Base-by-base conservation (phyloP, 2,888 invertebrate species). In the Drosophila neotestacea region DNA sequence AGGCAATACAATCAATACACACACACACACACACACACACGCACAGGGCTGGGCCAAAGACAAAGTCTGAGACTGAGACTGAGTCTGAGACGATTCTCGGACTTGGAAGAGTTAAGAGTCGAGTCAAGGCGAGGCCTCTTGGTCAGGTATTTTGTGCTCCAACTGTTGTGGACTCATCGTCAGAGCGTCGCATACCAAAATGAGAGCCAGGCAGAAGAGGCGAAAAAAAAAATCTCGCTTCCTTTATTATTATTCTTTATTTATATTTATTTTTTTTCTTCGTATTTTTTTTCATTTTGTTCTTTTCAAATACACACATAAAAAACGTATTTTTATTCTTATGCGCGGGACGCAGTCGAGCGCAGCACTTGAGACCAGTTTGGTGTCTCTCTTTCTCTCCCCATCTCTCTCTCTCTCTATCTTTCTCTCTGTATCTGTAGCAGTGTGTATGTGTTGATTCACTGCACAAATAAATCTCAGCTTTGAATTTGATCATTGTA, bases 381-480 rank as follows among this genome's bases (percentile, higher is more conserved):
- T 86, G 50, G 70, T 47, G 59, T 36, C 28, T 56, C 38, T 62
- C 38, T 63, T 47, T 50, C 42, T 51, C 41, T 52, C 32, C 39
- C 44, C 59, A 46, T 63, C 50, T 52, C 38, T 22, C 22, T 22
- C 2, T 22, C 22, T 63, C 38, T 22, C 22, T 22, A 22, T 22
- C 22, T 63, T 47, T 50, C 41, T 51, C 41, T 52, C 32, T 44
- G 50, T 62, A 46, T 60, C 50, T 52, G 47, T 66, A 39, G 59
- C 5, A 47, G 47, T 66, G 39, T 38, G 13, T 50, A 36, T 70
- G 56, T 65, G 85, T 85, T 83, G 84, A 85, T 81, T 81, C 84
- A 88, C 81, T 85, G 85, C 85, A 88, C 85, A 85, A 84, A 86
- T 85, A 85, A 85, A 85, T 85, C 85, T 85, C 85, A 58, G 83